phyloP scores from a whole-genome alignment of 2,113 vertebrate genomes.

The Oophaga pumilio region DNA sequence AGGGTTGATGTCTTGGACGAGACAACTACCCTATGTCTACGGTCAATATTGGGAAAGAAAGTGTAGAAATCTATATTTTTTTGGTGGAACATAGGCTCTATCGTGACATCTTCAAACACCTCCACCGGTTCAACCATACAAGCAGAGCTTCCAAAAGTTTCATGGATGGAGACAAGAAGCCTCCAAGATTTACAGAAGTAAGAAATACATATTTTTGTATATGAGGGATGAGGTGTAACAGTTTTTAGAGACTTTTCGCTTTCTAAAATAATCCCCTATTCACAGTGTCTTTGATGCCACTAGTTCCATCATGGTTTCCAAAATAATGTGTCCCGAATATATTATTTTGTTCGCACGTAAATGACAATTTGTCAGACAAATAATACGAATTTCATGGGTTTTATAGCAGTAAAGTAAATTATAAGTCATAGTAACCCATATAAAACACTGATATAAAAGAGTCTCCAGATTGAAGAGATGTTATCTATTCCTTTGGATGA shows the following conservation, averaged over 20 bases:
- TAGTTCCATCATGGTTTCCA: not conserved
- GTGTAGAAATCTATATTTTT: not conserved
- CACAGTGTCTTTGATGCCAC: not conserved
- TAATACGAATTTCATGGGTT: not conserved
- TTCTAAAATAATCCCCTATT: not conserved
- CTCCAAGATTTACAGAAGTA: not conserved
- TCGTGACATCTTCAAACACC: not conserved
- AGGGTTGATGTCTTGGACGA: not conserved
- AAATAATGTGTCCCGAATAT: not conserved
- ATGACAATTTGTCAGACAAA: not conserved
- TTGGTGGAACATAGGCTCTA: not conserved
- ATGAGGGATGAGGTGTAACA: not conserved
- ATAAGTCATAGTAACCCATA: not conserved
- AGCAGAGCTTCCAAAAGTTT: not conserved
- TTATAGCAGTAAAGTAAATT: not conserved
- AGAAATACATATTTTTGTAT: not conserved
- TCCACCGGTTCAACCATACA: not conserved
- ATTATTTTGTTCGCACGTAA: not conserved
- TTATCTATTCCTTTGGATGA: not conserved
- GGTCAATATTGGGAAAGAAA: not conserved
- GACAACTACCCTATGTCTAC: not conserved
- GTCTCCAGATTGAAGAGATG: not conserved
- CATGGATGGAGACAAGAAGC: not conserved
- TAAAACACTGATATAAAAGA: conserved; percentile 25
- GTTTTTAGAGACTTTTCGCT: not conserved